phyloP scores from a whole-genome alignment of 2,888 invertebrate genomes.

The Leptinotarsa haldemani region DNA sequence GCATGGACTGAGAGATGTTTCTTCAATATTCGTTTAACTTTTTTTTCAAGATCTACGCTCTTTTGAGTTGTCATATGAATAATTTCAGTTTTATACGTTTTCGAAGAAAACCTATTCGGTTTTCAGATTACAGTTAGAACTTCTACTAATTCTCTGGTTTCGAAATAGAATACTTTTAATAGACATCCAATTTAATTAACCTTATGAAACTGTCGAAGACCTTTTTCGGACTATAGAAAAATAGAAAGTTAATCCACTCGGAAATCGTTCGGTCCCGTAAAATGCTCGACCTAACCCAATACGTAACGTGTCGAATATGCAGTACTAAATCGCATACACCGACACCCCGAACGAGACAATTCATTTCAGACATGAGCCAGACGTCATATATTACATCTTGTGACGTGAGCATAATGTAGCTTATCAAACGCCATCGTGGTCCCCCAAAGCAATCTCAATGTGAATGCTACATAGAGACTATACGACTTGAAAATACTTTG shows the following conservation, averaged over 20 bases:
- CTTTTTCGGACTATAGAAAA: background rate
- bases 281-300: slow-evolving; percentile 18
- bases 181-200: background rate
- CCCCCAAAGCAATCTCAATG: slow-evolving; percentile 29
- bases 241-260: background rate
- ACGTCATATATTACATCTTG: slow-evolving; percentile 28
- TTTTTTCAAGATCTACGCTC: no score
- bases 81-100: no score
- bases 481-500: background rate
- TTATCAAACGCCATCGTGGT: slow-evolving; percentile 37
- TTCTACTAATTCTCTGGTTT: no score
- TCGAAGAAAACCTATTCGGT: no score
- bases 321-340: slow-evolving; percentile 18
- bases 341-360: slow-evolving; percentile 15
- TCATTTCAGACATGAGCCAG: slow-evolving; percentile 29
- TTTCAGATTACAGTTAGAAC: no score
- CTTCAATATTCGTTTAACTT: no score
- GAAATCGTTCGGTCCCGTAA: background rate
- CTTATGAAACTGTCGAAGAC: background rate
- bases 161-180: no score
- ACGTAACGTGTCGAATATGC: slow-evolving; percentile 9
- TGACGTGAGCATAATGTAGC: slow-evolving; percentile 33
- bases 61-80: no score
- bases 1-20: no score
- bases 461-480: slow-evolving; percentile 19